These are phyloP conservation scores for Clinocottus analis DNA, from an alignment of 2,113 vertebrate genomes.

Conservation along the genomic window DNA sequence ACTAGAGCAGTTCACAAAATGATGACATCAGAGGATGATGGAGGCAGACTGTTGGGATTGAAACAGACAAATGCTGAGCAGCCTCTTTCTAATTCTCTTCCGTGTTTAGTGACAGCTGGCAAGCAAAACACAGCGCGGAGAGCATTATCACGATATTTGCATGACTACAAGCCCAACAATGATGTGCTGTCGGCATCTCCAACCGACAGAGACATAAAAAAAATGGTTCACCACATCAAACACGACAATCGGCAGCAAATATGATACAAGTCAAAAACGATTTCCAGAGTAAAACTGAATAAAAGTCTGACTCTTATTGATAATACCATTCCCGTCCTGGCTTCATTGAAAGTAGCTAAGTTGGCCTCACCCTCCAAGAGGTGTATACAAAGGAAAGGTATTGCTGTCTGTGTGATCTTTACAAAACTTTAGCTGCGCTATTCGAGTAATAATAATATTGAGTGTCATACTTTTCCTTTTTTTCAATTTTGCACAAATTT, in stretches of 20 bases:
- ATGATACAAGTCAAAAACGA: neutral
- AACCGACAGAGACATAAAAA: neutral
- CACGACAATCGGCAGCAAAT: neutral
- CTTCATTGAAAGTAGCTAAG: conserved; percentile 15
- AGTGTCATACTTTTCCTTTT: neutral
- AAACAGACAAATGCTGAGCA: conserved; percentile 18
- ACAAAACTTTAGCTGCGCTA: neutral
- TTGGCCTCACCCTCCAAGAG: conserved; percentile 15
- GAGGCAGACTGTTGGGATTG: conserved; percentile 5
- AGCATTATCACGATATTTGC: conserved; percentile 10
- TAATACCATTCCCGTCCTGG: neutral
- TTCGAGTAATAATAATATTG: no score
- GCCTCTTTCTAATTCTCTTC: conserved; percentile 29
- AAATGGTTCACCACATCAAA: conserved; percentile 1
- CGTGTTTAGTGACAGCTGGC: conserved; percentile 11
- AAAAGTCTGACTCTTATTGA: conserved; percentile 8
- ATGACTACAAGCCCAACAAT: neutral
- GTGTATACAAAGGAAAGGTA: conserved; percentile 2
- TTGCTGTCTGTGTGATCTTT: neutral
- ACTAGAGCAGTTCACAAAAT: conserved; percentile 7
- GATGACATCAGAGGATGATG: conserved; percentile 27
- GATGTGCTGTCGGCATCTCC: conserved; percentile 6
- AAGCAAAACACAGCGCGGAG: conserved; percentile 13
- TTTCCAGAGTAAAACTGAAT: neutral
- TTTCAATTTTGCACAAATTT: neutral